Evolutionary conservation across 2,888 invertebrate species (phyloP), one percentile per base, ranked within the genome.

Genomic region (Drosophila helvetica): DNA sequence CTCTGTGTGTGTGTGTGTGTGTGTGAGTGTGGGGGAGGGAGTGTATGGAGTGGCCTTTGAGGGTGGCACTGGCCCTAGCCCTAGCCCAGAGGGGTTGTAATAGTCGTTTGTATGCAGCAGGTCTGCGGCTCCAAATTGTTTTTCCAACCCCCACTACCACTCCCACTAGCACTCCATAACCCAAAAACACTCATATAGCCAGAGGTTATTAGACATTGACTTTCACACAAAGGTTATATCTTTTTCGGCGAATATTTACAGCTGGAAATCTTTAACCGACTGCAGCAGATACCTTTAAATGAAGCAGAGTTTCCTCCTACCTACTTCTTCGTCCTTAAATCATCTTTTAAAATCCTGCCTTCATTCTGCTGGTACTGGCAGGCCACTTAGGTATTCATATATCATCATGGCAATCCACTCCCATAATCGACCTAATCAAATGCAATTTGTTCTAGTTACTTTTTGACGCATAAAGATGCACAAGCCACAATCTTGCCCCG

Each of bases 121-220:
- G 56, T 61, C 54, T 55, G 55, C 62, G 62, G 66, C 55, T 64
- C 75, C 56, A 83, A 83, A 83, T 81, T 80, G 78, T 81, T 80
- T 83, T 80, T 58, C 67, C 62, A 69, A 58, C 38, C 25, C 9
- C 7, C 27, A 27, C 27, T 8, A 7, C 27, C 27, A 25, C 7
- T 7, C 15, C 8, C 5, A n/a, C 38, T 30, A 9, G 30, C 27
- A 27, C 7, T 5, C 9, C n/a, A 19, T 15, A 17, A 48, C 53
- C 38, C 53, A 53, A 38, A 27, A 47, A 65, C 67, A 54, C 64
- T 38, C 65, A 48, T 56, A 75, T 86, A 73, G 68, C 83, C 75
- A 68, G 52, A 50, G 83, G 84, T 77, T 79, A 80, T 79, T 82
- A 79, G 86, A 66, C 61, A 62, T 79, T 62, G 65, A 74, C 64